Conservation (phyloP, 1,140 invertebrate species). For the Panulirus ornatus region DNA sequence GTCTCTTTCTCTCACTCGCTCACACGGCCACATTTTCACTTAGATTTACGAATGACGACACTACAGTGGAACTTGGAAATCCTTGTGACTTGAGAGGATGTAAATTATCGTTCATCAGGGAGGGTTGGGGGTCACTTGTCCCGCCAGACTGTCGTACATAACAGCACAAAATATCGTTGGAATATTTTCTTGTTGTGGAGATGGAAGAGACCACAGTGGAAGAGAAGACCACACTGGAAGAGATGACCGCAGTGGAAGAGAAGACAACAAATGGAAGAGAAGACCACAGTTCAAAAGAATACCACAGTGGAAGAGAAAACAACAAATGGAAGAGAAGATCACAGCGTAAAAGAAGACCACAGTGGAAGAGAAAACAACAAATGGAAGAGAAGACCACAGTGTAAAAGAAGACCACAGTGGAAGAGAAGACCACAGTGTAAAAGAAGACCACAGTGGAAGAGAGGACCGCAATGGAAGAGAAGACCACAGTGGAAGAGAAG, state of each 20-base stretch:
- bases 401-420: background rate
- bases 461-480: background rate
- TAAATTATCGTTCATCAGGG: too few species aligned
- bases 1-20: too few species aligned
- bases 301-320: background rate
- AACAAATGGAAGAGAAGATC: background rate
- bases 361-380: background rate
- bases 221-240: background rate
- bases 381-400: background rate
- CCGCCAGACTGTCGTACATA: too few species aligned
- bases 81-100: too few species aligned
- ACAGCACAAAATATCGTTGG: too few species aligned
- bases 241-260: background rate
- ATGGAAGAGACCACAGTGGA: background rate
- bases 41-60: too few species aligned
- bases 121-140: too few species aligned
- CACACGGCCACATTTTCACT: too few species aligned
- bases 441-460: too few species aligned
- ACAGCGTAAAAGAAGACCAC: background rate
- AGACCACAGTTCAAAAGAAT: background rate
- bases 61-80: too few species aligned
- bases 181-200: too few species aligned
- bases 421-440: too few species aligned
- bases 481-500: background rate
- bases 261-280: background rate